Evolutionary conservation across 1,140 invertebrate genomes (phyloP).

Genomic region (Mercenaria mercenaria): DNA sequence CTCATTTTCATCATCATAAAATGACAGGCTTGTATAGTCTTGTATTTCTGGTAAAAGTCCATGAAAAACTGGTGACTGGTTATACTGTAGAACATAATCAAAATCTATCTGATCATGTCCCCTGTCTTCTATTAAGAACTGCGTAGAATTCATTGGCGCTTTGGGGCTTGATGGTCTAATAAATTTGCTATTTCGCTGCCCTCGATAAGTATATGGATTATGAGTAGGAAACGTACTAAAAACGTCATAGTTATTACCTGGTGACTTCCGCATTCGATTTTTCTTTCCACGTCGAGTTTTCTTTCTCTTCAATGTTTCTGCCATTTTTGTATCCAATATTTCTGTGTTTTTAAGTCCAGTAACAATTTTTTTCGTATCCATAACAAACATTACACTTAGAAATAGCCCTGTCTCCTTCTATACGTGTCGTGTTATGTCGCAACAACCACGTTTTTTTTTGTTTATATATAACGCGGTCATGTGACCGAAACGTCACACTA

Average conservation of each 20-base stretch:
- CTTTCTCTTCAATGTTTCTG: conserved; percentile 17
- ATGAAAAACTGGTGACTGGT: background rate
- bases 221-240: conserved; percentile 5
- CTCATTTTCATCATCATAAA: conserved; percentile 22
- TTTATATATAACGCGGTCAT: conserved; percentile 40
- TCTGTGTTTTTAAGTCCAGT: conserved; percentile 22
- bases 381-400: background rate
- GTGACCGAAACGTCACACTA: conserved; percentile 47
- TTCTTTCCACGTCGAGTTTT: conserved; percentile 63
- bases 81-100: background rate
- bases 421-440: conserved; percentile 12
- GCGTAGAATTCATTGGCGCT: conserved; percentile 61
- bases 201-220: background rate
- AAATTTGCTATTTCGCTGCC: background rate
- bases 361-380: background rate
- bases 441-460: background rate
- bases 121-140: conserved; percentile 60
- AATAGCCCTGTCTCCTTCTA: background rate
- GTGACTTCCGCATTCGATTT: conserved; percentile 16
- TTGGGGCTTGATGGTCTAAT: conserved; percentile 57
- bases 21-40: background rate
- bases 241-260: conserved; percentile 25
- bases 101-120: background rate
- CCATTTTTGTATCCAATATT: conserved; percentile 46
- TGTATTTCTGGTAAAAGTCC: background rate